phyloP scores from a whole-genome alignment of 2,888 invertebrate genomes.

The Adelphocoris suturalis region DNA sequence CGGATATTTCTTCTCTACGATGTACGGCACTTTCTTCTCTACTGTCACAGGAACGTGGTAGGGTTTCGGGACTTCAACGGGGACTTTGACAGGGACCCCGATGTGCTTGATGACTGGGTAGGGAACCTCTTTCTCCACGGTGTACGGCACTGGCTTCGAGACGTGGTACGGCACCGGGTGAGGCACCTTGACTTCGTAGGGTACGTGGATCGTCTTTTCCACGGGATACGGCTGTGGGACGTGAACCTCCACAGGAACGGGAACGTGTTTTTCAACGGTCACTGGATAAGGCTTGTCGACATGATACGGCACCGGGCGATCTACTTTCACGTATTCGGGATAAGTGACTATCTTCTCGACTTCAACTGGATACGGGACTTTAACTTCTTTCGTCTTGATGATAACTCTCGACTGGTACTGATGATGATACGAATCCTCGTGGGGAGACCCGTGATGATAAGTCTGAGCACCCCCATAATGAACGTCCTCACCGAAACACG shows the following conservation, averaged over 20 bases:
- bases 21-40: conserved; percentile 78
- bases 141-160: conserved; percentile 88
- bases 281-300: conserved; percentile 90
- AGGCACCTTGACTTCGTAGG: conserved; percentile 84
- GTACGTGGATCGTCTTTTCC: conserved; percentile 80
- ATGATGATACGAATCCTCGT: conserved; percentile 50
- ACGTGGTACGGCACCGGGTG: conserved; percentile 82
- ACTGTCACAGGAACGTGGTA: conserved; percentile 80
- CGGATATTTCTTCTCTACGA: conserved; percentile 65
- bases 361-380: conserved; percentile 85
- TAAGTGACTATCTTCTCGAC: conserved; percentile 83
- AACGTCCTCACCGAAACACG: conserved; percentile 37
- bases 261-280: conserved; percentile 80
- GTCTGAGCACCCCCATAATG: conserved; percentile 15
- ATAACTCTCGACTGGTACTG: conserved; percentile 85
- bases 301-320: conserved; percentile 83
- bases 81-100: conserved; percentile 85
- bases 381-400: conserved; percentile 86
- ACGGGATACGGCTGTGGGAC: conserved; percentile 79
- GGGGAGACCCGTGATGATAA: conserved; percentile 10
- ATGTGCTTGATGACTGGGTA: conserved; percentile 77
- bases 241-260: conserved; percentile 84
- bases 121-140: conserved; percentile 84
- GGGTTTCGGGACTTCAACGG: conserved; percentile 79
- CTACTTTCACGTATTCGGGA: conserved; percentile 83